phyloP scores from a whole-genome alignment of 1,140 invertebrate genomes.

The Camponotus pennsylvanicus region DNA sequence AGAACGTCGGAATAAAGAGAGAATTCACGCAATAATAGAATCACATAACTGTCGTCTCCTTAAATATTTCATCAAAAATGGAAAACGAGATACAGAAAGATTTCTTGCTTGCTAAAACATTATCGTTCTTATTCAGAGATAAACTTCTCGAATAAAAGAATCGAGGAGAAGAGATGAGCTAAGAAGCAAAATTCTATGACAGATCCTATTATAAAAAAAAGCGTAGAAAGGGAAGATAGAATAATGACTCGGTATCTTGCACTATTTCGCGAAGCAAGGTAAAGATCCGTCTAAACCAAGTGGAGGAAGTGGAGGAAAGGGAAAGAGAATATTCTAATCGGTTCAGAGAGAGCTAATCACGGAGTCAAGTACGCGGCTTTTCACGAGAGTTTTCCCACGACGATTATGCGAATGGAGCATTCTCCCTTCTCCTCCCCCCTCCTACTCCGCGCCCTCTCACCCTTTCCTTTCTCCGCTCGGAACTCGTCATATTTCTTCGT shows the following conservation, averaged over 20 bases:
- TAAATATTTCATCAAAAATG: not conserved
- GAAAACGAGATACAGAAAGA: not conserved
- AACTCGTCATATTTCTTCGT: slow-evolving; percentile 39
- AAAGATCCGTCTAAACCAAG: not conserved
- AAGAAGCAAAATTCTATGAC: slow-evolving; percentile 12
- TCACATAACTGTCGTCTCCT: not conserved
- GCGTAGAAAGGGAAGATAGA: not conserved
- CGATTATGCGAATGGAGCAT: slow-evolving; percentile 32
- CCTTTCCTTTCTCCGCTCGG: not conserved
- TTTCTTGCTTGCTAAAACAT: slow-evolving; percentile 1
- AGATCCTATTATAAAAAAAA: not conserved
- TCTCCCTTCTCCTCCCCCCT: not conserved
- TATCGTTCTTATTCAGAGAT: not conserved
- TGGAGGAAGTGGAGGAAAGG: not conserved
- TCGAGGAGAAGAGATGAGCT: not conserved
- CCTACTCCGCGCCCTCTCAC: not conserved
- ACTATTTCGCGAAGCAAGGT: not conserved
- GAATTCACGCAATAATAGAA: not conserved
- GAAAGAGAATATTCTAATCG: slow-evolving; percentile 3
- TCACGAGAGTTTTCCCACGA: slow-evolving; percentile 46
- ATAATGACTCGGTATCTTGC: not conserved
- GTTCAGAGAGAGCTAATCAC: slow-evolving; percentile 42
- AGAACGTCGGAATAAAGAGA: not conserved
- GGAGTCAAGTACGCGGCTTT: slow-evolving; percentile 44
- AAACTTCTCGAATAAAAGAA: not conserved